Evolutionary conservation across 2,888 invertebrate genomes (phyloP).

Genomic region (Mesoligia furuncula): DNA sequence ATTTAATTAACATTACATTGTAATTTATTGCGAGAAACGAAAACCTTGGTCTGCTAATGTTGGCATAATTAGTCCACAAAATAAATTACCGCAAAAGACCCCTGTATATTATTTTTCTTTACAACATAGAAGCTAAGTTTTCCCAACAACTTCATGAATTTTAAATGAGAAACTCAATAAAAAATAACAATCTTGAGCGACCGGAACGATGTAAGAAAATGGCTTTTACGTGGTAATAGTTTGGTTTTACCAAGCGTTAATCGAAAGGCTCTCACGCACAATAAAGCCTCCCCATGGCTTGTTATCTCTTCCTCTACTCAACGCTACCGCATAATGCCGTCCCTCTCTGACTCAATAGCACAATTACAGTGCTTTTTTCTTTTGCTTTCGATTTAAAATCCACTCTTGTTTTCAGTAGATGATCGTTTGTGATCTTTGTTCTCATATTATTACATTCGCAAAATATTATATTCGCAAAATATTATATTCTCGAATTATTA

Average conservation of each 20-base stretch:
- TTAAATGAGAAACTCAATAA: neutral
- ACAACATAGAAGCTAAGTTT: too few species aligned
- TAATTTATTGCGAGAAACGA: neutral
- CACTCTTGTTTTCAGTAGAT: constrained; percentile 22
- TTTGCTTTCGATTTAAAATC: constrained; percentile 18
- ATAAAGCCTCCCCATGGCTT: neutral
- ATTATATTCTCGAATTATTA: too few species aligned
- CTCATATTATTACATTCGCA: too few species aligned
- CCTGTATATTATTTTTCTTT: neutral
- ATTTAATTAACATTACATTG: neutral
- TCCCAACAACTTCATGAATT: neutral
- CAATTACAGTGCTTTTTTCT: constrained; percentile 23
- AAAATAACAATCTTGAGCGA: neutral
- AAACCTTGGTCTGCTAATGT: neutral
- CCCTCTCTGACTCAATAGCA: constrained; percentile 8
- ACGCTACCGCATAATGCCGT: constrained; percentile 1
- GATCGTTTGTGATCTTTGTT: constrained; percentile 32
- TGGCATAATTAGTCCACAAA: neutral
- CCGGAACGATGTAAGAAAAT: neutral
- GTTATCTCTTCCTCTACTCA: neutral
- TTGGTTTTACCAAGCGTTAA: constrained; percentile 15
- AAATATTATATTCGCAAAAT: too few species aligned
- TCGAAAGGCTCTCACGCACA: constrained; percentile 20
- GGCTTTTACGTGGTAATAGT: neutral
- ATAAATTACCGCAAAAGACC: neutral